Base-by-base conservation (phyloP, 2,888 invertebrate genomes). In the Mesorhabditis belari region DNA sequence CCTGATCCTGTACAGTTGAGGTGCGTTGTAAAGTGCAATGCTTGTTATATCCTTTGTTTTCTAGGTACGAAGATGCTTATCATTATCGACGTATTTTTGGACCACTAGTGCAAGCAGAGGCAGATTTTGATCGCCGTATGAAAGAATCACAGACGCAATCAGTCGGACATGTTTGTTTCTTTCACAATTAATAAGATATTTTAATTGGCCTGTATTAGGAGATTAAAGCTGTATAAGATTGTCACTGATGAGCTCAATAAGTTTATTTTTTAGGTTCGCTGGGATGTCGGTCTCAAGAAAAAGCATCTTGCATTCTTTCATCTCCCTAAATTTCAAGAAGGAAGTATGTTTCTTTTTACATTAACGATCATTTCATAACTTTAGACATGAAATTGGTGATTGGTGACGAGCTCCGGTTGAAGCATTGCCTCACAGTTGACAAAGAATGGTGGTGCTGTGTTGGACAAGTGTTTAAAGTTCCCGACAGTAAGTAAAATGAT, bases 71-170 rank as follows among this genome's bases (percentile, higher is more conserved):
- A 83, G 96, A 98, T 85, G 98, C 96, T 9, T 96, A 94, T 83
- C 96, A 98, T 82, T 99, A 99, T 81, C 93, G 94, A 82, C 93
- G 94, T 82, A 92, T 96, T 64, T 96, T 98, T 84, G 92, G 92
- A 0, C 96, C 98, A 0, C 84, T 99, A 29, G 93, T 98, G 0
- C 91, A 92, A 81, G 85, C 96, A 49, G 98, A 99, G 84, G 96
- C 98, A 0, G 96, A 98, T 78, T 98, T 98, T 81, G 98, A 98
- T 82, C 92, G 92, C 81, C 88, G 92, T 65, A 85, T 95, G 60
- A 99, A 99, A 82, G 98, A 98, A 83, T 92, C 93, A 0, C 95
- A 96, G 82, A 66, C 65, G 23, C 69, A 70, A 23, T n/a, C 21
- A 5, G n/a, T 9, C n/a, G 25, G 9, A 9, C 5, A 44, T 35